These are phyloP conservation scores for Macrophya alboannulata DNA, from an alignment of 2,888 invertebrate genomes.

Conservation along the genomic window DNA sequence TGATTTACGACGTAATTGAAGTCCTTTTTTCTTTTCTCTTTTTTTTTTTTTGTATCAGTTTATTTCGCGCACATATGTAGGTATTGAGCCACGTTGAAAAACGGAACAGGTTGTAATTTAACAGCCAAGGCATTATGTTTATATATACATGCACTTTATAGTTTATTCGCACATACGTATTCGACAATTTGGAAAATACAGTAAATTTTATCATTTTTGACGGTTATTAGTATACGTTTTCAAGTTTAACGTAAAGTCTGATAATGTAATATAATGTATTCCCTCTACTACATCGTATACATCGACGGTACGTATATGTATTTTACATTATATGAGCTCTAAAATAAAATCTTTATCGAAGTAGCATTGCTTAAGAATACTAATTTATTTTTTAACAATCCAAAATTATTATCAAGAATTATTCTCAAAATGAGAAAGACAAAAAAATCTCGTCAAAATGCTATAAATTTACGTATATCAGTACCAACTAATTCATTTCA, in stretches of 20 bases:
- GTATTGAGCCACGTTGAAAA: background rate
- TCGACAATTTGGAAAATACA: slow-evolving; percentile 1
- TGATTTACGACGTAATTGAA: background rate
- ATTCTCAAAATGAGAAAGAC: background rate
- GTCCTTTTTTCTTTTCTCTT: background rate
- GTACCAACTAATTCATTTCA: background rate
- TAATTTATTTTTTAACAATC: background rate
- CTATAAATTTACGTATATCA: background rate
- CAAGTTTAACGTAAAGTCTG: background rate
- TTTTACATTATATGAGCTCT: too few relatives aligned
- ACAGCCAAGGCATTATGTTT: background rate
- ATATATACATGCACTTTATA: background rate
- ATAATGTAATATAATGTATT: background rate
- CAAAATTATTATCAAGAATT: background rate
- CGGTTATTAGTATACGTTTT: background rate
- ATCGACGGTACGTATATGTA: too few relatives aligned
- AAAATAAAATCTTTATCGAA: background rate
- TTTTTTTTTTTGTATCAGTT: background rate
- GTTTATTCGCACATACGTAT: background rate
- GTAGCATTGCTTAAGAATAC: background rate
- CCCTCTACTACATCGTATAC: too few relatives aligned
- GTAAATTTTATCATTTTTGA: background rate
- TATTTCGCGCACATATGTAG: background rate
- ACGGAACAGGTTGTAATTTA: background rate
- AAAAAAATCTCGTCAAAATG: background rate